Percentiles rank a stretch among this genome's conserved stretches.
phyloP scores from a whole-genome alignment of 2,797 vertebrate genomes.

The Phrynocephalus forsythii region DNA sequence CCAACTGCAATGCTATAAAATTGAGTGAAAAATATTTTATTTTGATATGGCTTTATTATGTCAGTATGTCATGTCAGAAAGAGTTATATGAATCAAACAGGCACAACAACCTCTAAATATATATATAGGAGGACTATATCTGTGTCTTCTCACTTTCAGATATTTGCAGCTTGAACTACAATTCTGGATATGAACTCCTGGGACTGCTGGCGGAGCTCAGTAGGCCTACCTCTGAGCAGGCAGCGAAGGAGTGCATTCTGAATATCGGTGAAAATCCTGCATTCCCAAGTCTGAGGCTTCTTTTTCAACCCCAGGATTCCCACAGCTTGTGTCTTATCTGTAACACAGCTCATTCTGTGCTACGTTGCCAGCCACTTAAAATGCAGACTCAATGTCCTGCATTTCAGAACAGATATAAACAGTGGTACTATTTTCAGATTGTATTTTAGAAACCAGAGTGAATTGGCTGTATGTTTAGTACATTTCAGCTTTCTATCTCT shows the following conservation, averaged over 20 bases:
- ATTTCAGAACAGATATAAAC: neutral
- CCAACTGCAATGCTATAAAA: no score
- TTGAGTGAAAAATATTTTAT: neutral
- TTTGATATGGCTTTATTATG: neutral
- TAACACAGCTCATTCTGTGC: neutral
- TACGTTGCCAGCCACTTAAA: neutral
- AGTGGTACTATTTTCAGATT: neutral
- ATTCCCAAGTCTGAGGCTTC: neutral
- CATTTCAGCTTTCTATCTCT: neutral
- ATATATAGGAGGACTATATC: neutral
- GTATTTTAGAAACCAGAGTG: neutral
- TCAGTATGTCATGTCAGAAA: neutral
- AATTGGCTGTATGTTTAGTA: neutral
- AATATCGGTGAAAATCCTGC: neutral
- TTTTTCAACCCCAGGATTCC: neutral
- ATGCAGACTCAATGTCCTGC: neutral
- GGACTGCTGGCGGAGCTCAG: neutral
- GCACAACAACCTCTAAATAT: neutral
- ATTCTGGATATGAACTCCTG: neutral
- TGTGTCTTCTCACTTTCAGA: no score
- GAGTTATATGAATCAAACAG: neutral
- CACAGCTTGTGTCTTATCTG: neutral
- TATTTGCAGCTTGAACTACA: neutral
- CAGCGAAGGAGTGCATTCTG: neutral
- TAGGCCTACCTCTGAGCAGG: neutral